These are phyloP conservation scores for Metopia argyrocephala DNA, from an alignment of 2,888 invertebrate species.

Conservation along the genomic window DNA sequence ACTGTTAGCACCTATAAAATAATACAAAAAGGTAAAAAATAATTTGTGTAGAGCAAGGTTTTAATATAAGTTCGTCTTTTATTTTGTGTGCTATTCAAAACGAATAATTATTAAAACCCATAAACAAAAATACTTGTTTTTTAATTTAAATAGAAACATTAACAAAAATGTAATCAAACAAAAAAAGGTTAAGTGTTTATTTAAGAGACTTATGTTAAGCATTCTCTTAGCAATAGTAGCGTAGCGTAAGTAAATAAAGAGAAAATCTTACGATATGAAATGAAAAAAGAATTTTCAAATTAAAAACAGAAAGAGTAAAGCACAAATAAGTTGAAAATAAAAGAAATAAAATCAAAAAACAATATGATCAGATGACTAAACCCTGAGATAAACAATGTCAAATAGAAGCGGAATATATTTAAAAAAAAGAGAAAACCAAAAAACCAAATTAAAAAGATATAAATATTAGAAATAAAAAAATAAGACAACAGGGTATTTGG, in stretches of 20 bases:
- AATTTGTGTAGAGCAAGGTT: conserved; percentile 24
- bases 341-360: conserved; percentile 23
- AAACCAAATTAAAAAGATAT: conserved; percentile 18
- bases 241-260: too few species aligned
- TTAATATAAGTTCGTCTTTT: not conserved
- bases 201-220: too few species aligned
- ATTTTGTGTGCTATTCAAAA: not conserved
- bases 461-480: conserved; percentile 12
- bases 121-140: too few species aligned
- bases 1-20: not conserved
- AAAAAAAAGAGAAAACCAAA: conserved; percentile 7
- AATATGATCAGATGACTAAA: conserved; percentile 58
- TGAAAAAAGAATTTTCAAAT: not conserved
- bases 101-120: not conserved
- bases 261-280: conserved; percentile 30
- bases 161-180: too few species aligned
- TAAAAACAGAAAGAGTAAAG: not conserved
- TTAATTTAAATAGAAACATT: too few species aligned
- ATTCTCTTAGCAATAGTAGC: too few species aligned
- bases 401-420: conserved; percentile 31
- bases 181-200: too few species aligned
- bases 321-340: conserved; percentile 1
- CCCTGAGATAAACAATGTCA: conserved; percentile 56
- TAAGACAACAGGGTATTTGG: conserved; percentile 18
- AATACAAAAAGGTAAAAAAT: not conserved